A percentile compares a stretch with the other conserved stretches of the same genome.
phyloP scores from a whole-genome alignment of 2,113 vertebrate species.

The Zosterops pallidus region DNA sequence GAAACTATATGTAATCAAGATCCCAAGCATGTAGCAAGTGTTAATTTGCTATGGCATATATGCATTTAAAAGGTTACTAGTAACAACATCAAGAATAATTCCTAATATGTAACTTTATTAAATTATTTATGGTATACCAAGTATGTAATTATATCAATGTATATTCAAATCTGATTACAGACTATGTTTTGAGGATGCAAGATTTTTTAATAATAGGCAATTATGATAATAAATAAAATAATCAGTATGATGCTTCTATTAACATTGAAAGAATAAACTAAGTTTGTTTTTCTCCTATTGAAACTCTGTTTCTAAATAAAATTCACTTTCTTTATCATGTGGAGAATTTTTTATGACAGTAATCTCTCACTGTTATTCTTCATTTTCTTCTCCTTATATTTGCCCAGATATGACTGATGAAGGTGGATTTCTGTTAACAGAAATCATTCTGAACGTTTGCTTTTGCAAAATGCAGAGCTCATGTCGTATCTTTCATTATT shows the following conservation, averaged over 20 bases:
- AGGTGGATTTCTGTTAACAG: neutral
- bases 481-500: neutral
- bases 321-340: neutral
- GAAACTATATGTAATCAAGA: neutral
- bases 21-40: neutral
- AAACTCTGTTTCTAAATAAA: neutral
- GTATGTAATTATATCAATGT: slow-evolving; percentile 18
- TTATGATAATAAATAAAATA: neutral
- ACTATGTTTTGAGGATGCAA: neutral
- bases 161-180: slow-evolving; percentile 30
- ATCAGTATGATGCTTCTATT: neutral
- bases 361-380: neutral
- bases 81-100: neutral
- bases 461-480: neutral
- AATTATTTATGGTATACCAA: slow-evolving; percentile 36
- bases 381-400: neutral
- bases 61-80: neutral
- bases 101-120: neutral
- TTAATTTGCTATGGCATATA: neutral
- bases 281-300: neutral
- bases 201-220: neutral
- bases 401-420: neutral
- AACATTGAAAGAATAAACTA: neutral
- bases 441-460: neutral
- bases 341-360: neutral